Percentiles rank a stretch among this genome's conserved stretches.
Conservation (phyloP, 2,113 vertebrate genomes). For the Macquaria ambigua region DNA sequence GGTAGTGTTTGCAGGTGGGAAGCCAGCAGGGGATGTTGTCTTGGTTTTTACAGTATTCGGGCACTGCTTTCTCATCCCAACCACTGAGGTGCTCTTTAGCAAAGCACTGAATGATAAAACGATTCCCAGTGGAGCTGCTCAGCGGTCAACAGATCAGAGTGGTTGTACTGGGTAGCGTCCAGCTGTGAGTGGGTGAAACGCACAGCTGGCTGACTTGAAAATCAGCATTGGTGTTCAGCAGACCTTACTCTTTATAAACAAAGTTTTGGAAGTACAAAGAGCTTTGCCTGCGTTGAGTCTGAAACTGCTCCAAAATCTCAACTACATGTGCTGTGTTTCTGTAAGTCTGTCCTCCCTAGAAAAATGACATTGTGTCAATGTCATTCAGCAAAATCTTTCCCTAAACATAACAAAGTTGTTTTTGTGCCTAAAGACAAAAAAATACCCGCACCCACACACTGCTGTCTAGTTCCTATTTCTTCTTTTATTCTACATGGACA, state of each 20-base stretch:
- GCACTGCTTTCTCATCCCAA: not conserved
- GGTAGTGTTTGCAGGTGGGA: conserved; percentile 40
- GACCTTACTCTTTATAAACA: not conserved
- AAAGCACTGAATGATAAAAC: conserved; percentile 15
- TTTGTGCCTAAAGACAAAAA: not conserved
- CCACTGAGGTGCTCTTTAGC: not conserved
- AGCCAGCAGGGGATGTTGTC: conserved; percentile 13
- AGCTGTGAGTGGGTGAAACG: conserved; percentile 1
- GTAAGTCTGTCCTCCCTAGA: not conserved
- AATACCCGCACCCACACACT: not conserved
- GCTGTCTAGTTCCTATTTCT: not conserved
- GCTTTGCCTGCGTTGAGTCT: not conserved
- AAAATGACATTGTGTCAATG: too few species aligned
- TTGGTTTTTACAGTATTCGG: not conserved
- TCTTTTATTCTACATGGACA: conserved; percentile 11
- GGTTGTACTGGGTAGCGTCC: not conserved
- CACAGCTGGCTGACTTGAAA: not conserved
- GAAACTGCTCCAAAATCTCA: not conserved
- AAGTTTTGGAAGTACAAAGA: not conserved
- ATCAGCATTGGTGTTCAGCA: not conserved
- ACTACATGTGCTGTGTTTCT: not conserved
- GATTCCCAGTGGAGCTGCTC: conserved; percentile 14
- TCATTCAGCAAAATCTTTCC: not conserved
- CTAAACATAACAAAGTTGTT: not conserved
- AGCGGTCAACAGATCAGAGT: not conserved